These are phyloP conservation scores for Euclidia mi DNA, from an alignment of 2,888 invertebrate species.

Conservation along the genomic window DNA sequence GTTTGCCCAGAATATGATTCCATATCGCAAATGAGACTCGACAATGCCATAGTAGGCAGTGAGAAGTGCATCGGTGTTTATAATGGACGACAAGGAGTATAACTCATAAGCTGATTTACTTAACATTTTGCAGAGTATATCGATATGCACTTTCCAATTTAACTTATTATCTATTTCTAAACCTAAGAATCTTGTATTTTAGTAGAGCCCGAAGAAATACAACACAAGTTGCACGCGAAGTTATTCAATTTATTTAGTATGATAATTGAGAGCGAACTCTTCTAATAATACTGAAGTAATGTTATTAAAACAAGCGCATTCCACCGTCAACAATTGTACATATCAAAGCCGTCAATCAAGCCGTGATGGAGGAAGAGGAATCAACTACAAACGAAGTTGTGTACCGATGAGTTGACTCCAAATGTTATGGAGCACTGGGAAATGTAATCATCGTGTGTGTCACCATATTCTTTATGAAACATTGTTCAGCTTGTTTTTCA, in stretches of 20 bases:
- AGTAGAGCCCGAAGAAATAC: too few species aligned
- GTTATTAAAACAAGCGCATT: constrained; percentile 14
- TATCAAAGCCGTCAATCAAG: constrained; percentile 38
- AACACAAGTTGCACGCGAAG: neutral
- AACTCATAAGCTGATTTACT: too few species aligned
- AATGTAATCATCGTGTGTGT: constrained; percentile 10
- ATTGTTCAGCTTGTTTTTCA: constrained; percentile 7
- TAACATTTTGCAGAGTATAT: too few species aligned
- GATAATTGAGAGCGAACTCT: neutral
- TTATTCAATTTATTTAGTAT: constrained; percentile 5
- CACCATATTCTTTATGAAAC: constrained; percentile 8
- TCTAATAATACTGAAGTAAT: constrained; percentile 15
- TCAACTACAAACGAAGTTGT: constrained; percentile 20
- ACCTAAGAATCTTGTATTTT: too few species aligned
- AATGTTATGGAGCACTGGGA: neutral
- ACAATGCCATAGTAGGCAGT: too few species aligned
- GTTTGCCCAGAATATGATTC: too few species aligned
- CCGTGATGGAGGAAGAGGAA: constrained; percentile 18
- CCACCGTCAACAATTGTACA: constrained; percentile 1
- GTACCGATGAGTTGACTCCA: constrained; percentile 11
- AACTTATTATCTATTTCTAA: too few species aligned
- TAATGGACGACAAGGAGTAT: too few species aligned
- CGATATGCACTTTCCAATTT: too few species aligned
- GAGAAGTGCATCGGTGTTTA: too few species aligned
- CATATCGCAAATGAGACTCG: too few species aligned